phyloP scores from a whole-genome alignment of 2,797 vertebrate genomes.

The Phrynocephalus forsythii region DNA sequence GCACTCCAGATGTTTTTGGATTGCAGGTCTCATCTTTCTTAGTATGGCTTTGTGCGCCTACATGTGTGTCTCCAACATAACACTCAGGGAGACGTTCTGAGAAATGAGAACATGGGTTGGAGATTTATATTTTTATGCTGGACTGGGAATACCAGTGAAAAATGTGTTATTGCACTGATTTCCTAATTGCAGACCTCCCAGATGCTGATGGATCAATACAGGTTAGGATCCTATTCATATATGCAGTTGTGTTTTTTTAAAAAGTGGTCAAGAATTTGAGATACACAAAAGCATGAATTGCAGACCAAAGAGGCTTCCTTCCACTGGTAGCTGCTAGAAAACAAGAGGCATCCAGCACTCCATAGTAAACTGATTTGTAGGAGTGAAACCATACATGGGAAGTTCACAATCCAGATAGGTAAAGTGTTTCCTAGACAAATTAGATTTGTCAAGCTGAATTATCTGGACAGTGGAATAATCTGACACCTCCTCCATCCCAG shows the following conservation, averaged over 20 bases:
- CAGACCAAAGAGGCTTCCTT: neutral
- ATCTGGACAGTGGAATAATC: slow-evolving; percentile 12
- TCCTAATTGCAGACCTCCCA: no score
- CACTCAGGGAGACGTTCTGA: no score
- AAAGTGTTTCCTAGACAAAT: slow-evolving; percentile 23
- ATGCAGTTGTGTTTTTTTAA: no score
- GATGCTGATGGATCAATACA: no score
- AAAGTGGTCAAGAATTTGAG: neutral
- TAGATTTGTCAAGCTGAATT: slow-evolving; percentile 33
- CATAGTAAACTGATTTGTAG: neutral
- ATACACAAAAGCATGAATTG: neutral
- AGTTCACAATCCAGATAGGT: neutral
- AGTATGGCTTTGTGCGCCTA: neutral
- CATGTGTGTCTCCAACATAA: neutral
- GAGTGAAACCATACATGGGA: neutral
- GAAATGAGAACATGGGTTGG: neutral
- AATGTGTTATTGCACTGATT: no score
- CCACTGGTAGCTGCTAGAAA: neutral
- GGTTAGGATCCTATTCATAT: no score
- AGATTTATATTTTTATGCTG: no score
- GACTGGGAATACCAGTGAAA: no score
- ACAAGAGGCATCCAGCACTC: neutral
- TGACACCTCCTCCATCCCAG: neutral
- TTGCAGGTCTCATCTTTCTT: neutral
- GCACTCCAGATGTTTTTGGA: neutral